Conservation (phyloP, 2,113 vertebrate genomes). For the Ptychochromis oligacanthus region DNA sequence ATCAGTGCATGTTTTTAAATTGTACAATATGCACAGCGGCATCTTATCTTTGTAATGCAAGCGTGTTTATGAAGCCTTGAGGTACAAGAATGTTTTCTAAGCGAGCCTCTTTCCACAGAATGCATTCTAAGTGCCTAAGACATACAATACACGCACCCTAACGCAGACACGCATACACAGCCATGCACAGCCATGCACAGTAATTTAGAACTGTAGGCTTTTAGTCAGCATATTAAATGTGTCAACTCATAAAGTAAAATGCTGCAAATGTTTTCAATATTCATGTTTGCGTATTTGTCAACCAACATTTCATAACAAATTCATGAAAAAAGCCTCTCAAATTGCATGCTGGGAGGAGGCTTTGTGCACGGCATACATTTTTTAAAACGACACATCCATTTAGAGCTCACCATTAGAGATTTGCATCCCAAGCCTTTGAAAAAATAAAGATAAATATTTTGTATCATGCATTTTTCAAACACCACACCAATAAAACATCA, state of each 20-base stretch:
- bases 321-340: conserved; percentile 81
- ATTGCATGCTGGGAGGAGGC: conserved; percentile 66
- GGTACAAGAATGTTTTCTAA: conserved; percentile 65
- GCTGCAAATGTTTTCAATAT: conserved; percentile 82
- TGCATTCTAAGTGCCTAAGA: conserved; percentile 50
- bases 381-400: conserved; percentile 80
- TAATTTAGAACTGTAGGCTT: conserved; percentile 75
- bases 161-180: conserved; percentile 5
- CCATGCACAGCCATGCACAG: conserved; percentile 33
- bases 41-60: conserved; percentile 72
- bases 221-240: conserved; percentile 83
- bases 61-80: conserved; percentile 70
- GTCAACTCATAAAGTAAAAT: conserved; percentile 80
- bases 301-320: conserved; percentile 83
- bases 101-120: conserved; percentile 58
- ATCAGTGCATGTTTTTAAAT: conserved; percentile 65
- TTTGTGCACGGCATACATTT: conserved; percentile 79
- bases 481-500: conserved; percentile 67
- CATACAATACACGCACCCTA: not conserved
- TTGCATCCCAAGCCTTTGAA: conserved; percentile 71
- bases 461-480: conserved; percentile 79
- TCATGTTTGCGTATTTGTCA: conserved; percentile 85
- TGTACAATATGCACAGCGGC: conserved; percentile 55
- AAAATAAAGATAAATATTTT: conserved; percentile 81
- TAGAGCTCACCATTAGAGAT: conserved; percentile 77